A percentile compares a stretch with the other conserved stretches of the same genome.
Evolutionary conservation across 1,140 invertebrate species (phyloP).

Genomic region (Drusus annulatus): DNA sequence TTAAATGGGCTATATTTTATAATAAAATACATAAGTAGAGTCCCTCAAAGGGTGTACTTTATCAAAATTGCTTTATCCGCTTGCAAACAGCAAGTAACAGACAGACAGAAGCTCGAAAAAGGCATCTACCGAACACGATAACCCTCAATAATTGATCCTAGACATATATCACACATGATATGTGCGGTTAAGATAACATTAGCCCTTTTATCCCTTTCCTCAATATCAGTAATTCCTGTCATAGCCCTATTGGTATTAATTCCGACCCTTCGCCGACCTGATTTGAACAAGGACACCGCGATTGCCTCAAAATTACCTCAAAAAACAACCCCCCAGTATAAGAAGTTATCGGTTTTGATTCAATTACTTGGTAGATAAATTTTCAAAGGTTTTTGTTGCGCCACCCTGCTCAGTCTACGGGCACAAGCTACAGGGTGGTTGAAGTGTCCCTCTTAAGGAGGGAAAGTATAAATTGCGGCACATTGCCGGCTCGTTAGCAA

Average conservation of each 20-base stretch:
- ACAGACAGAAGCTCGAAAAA: not conserved
- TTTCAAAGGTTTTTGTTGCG: slow-evolving; percentile 58
- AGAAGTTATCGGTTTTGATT: slow-evolving; percentile 59
- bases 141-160: slow-evolving; percentile 29
- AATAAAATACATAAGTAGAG: too few relatives aligned
- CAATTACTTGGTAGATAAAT: slow-evolving; percentile 58
- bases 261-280: slow-evolving; percentile 10
- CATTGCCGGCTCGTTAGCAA: slow-evolving; percentile 34
- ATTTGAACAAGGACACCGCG: slow-evolving; percentile 25
- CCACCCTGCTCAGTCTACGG: not conserved
- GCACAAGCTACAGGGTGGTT: slow-evolving; percentile 31
- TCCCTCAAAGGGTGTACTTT: too few relatives aligned
- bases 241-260: slow-evolving; percentile 43
- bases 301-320: slow-evolving; percentile 44
- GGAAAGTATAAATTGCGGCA: slow-evolving; percentile 52
- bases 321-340: slow-evolving; percentile 38
- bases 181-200: not conserved
- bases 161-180: slow-evolving; percentile 15
- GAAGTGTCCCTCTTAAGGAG: slow-evolving; percentile 52
- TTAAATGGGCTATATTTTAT: too few relatives aligned
- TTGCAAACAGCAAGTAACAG: too few relatives aligned
- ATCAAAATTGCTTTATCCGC: too few relatives aligned
- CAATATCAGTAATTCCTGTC: slow-evolving; percentile 40
- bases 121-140: not conserved
- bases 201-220: not conserved